Base-by-base conservation (phyloP, 1,140 invertebrate genomes). In the Hormaphis cornu region DNA sequence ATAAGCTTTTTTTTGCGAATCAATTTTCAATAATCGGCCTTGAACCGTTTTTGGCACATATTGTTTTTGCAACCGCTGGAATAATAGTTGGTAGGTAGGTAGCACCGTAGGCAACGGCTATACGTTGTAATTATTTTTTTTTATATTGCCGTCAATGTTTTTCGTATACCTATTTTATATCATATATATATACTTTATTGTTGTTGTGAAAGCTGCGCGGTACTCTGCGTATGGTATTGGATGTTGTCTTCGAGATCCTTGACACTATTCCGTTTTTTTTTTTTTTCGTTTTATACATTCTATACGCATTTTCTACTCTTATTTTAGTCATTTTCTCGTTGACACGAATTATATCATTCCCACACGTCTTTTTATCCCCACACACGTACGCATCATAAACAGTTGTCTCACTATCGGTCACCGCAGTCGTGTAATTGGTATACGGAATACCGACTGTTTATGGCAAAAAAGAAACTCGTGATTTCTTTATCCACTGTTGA, bases 121-220 rank as follows among this genome's bases (percentile, higher is more conserved):
- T n/a, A n/a, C n/a, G n/a, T n/a, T n/a, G n/a, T 44, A 18, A 22
- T 37, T n/a, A 56, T 56, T 35, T 35, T 22, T n/a, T 44, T 18
- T 14, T 44, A 61, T 61, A 14, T 3, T 24, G 5, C 8, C 14
- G 24, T 10, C 28, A 30, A 54, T 53, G 28, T 18, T 24, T 10
- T 16, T 12, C 24, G 58, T 28, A 16, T 61, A 28, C 22, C 6
- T 58, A 4, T 42, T 44, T 28, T 26, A 8, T 40, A 40, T 40
- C 14, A 40, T 40, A 8, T 14, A 14, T 40, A 14, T 40, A 8
- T 8, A 40, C 7, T 7, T 69, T 66, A 66, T 24, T 24, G 37
- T 54, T 40, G 8, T 71, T 24, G 46, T 53, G 35, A 37, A 70
- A 71, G 66, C 40, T 71, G 22, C 24, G 70, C 22, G 22, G 24